These are phyloP conservation scores for Pseudolaguvia tuberculata DNA, from an alignment of 2,113 vertebrate species.

Conservation along the genomic window DNA sequence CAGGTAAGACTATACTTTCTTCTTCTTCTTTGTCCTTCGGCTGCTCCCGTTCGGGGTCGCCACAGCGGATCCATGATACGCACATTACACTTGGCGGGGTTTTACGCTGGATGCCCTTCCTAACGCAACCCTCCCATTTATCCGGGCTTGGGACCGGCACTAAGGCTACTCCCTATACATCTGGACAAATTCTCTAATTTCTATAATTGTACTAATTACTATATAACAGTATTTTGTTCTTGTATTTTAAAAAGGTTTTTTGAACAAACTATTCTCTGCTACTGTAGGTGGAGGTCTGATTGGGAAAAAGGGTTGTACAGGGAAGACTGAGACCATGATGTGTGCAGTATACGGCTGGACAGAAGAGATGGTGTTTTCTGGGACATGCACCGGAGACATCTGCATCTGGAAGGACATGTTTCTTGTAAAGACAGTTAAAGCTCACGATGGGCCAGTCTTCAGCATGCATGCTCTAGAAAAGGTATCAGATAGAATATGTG, in stretches of 20 bases:
- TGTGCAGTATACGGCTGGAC: constrained; percentile 95
- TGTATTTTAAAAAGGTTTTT: not conserved
- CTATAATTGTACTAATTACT: not conserved
- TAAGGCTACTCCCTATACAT: too few species aligned
- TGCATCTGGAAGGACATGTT: constrained; percentile 97
- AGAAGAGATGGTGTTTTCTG: constrained; percentile 94
- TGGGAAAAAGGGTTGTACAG: constrained; percentile 87
- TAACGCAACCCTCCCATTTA: too few species aligned
- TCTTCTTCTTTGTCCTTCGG: too few species aligned
- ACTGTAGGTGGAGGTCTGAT: constrained; percentile 88
- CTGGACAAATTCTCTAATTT: not conserved
- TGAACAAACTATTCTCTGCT: constrained; percentile 17
- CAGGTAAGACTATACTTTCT: constrained; percentile 77
- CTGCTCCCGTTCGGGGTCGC: too few species aligned
- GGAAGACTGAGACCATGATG: constrained; percentile 95
- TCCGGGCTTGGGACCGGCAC: too few species aligned
- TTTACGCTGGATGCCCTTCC: too few species aligned
- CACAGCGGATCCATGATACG: too few species aligned
- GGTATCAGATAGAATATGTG: too few species aligned
- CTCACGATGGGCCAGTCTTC: constrained; percentile 95
- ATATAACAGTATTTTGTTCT: not conserved
- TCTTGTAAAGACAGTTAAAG: constrained; percentile 94
- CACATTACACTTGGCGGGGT: too few species aligned
- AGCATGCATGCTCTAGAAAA: constrained; percentile 97
- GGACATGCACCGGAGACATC: constrained; percentile 90